A percentile compares a stretch with the other conserved stretches of the same genome.
Conservation (phyloP, 2,888 invertebrate species). For the Adela reaumurella region DNA sequence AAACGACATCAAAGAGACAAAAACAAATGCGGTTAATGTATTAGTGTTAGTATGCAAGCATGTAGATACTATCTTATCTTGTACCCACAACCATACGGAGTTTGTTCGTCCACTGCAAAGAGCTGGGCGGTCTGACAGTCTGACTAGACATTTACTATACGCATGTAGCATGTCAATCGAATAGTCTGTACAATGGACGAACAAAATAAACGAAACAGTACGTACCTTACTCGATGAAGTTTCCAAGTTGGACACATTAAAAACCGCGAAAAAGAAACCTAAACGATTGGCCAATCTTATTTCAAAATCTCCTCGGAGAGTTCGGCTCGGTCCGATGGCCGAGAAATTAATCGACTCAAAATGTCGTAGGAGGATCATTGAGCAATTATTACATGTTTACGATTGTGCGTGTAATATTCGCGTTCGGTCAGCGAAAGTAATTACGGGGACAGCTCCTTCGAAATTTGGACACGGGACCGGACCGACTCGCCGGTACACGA, state of each 20-base stretch:
- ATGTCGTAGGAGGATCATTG: conserved; percentile 32
- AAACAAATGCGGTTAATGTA: too few species aligned
- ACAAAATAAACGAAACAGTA: conserved; percentile 14
- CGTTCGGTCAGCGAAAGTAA: conserved; percentile 32
- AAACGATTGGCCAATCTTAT: conserved; percentile 43
- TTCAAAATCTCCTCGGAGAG: not conserved
- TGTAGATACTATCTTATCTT: too few species aligned
- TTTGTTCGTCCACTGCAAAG: too few species aligned
- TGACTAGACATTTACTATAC: too few species aligned
- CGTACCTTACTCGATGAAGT: conserved; percentile 32
- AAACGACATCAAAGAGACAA: too few species aligned
- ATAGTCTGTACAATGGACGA: not conserved
- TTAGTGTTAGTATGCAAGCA: too few species aligned
- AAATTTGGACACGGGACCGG: conserved; percentile 36
- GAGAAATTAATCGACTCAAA: too few species aligned
- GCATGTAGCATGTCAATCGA: too few species aligned
- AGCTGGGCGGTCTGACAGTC: too few species aligned
- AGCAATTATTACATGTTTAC: conserved; percentile 39
- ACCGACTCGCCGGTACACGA: not conserved
- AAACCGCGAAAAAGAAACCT: conserved; percentile 15
- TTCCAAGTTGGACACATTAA: not conserved
- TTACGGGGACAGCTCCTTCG: conserved; percentile 30
- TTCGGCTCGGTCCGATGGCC: not conserved
- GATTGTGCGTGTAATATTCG: conserved; percentile 36
- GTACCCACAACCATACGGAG: too few species aligned